phyloP scores from a whole-genome alignment of 2,797 vertebrate genomes.

The Urocyon cinereoargenteus region DNA sequence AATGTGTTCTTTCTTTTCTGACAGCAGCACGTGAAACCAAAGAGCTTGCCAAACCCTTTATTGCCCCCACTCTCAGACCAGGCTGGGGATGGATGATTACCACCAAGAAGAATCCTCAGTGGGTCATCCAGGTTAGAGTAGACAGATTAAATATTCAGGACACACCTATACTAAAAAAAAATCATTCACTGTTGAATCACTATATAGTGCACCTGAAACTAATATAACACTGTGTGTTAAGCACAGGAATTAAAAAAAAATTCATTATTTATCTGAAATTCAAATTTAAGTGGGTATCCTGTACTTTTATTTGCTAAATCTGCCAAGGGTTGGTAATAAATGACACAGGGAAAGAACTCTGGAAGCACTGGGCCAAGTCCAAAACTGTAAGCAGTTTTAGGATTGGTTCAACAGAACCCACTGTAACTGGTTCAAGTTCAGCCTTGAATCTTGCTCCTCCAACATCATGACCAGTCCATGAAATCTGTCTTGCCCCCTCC shows the following conservation, averaged over 20 bases:
- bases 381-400: neutral
- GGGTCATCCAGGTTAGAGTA: neutral
- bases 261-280: neutral
- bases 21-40: neutral
- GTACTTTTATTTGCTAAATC: slow-evolving; percentile 23
- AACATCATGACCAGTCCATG: rapidly evolving
- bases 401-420: neutral
- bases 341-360: neutral
- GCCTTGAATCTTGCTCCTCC: neutral
- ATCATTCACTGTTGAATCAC: neutral
- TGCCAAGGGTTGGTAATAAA: neutral
- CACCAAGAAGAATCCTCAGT: neutral
- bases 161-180: neutral
- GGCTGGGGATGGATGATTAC: neutral
- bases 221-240: neutral
- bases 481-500: neutral
- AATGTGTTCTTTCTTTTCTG: neutral
- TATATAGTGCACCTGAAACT: neutral
- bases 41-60: neutral
- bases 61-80: neutral
- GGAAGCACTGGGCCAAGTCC: neutral
- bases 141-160: neutral
- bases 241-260: neutral
- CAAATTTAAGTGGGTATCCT: neutral
- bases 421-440: neutral